Evolutionary conservation across 2,888 invertebrate species (phyloP), one percentile per base, ranked within the genome.

Genomic region (Blastobasis adustella): DNA sequence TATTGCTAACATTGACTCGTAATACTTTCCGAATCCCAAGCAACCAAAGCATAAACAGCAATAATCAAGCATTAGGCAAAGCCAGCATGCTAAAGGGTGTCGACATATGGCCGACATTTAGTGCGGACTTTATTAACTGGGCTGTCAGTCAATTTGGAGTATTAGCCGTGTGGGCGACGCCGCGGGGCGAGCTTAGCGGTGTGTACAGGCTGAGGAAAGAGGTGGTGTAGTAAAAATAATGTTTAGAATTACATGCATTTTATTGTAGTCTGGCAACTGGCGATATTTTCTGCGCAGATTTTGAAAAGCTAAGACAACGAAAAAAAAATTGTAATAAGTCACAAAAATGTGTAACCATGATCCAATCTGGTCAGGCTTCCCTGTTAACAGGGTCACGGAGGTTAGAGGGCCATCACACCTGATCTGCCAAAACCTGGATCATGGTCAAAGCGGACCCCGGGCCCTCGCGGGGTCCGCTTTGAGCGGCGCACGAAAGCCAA

Each of bases 121-220:
- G 49, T 63, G 55, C 66, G 58, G 76, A 71, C 77, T 84, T 85
- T 86, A 88, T 88, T 82, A 86, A 86, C 83, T 79, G 67, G 67
- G 66, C 85, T 82, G 86, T 82, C 86, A 82, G 79, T 86, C 84
- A 85, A 78, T 82, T 72, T 75, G 71, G 67, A 73, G 84, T 79
- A 85, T 85, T 83, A 85, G 77, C 73, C 61, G 67, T 68, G 70
- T 63, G 67, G 65, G 62, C 67, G 60, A 64, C 62, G 61, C 73
- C 65, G 60, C 67, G 66, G 65, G 72, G 73, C 71, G 64, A 66
- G 71, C 66, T 73, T 70, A 65, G 52, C 36, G 8, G n/a, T 54
- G 51, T 45, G 41, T 71, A 80, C 67, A 76, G 77, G 67, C 10
- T 71, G 79, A 48, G 62, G 23, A 3, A 23, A 23, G 23, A 23